Conservation (phyloP, 2,888 invertebrate species). For the Ennomos fuscantarius region DNA sequence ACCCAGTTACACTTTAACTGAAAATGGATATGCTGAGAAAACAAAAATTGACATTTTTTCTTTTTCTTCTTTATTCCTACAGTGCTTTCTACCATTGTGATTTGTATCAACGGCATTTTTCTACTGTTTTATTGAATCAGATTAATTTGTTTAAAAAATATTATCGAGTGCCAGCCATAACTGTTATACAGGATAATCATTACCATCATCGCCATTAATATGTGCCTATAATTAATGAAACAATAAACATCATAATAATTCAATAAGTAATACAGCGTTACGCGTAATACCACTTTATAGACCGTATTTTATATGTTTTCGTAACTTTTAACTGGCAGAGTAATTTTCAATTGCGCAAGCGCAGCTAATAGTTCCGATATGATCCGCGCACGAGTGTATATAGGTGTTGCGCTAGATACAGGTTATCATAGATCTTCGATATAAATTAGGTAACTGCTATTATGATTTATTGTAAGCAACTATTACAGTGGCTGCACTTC, state of each 20-base stretch:
- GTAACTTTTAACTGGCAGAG: conserved; percentile 23
- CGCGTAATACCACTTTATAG: conserved; percentile 8
- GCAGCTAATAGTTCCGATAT: conserved; percentile 22
- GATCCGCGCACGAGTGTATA: conserved; percentile 19
- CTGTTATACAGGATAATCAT: too few relatives aligned
- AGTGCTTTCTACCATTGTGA: too few relatives aligned
- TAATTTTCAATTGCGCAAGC: conserved; percentile 28
- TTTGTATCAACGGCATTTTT: too few relatives aligned
- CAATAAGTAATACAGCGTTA: conserved; percentile 2
- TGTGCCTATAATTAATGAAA: too few relatives aligned
- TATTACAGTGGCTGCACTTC: conserved; percentile 11
- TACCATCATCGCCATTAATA: too few relatives aligned
- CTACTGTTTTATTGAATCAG: too few relatives aligned
- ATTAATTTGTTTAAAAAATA: too few relatives aligned
- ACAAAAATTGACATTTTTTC: too few relatives aligned
- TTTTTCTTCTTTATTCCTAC: too few relatives aligned
- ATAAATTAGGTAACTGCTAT: conserved; percentile 12
- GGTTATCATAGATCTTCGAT: conserved; percentile 12
- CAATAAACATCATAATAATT: not conserved
- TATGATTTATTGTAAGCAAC: conserved; percentile 4
- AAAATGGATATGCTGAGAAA: too few relatives aligned
- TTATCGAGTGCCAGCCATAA: too few relatives aligned
- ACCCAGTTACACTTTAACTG: too few relatives aligned
- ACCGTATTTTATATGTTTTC: conserved; percentile 27
- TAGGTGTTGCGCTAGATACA: conserved; percentile 11